phyloP scores from a whole-genome alignment of 2,888 invertebrate genomes.

The Temnothorax rugatulus region DNA sequence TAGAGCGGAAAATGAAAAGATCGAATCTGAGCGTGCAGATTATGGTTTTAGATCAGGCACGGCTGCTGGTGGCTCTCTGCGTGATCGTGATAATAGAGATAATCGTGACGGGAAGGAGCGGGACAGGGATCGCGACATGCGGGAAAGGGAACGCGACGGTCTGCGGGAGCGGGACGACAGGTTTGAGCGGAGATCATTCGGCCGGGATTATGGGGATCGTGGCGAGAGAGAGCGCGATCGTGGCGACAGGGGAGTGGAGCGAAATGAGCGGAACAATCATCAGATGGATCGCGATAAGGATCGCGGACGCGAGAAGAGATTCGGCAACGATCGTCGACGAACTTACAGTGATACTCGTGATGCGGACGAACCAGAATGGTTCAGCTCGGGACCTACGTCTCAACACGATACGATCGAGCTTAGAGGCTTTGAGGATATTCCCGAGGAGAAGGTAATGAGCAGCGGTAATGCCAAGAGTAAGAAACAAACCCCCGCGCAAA shows the following conservation, averaged over 20 bases:
- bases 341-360: conserved; percentile 87
- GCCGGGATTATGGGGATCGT: conserved; percentile 87
- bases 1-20: conserved; percentile 83
- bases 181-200: conserved; percentile 87
- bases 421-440: conserved; percentile 94
- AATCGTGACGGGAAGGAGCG: conserved; percentile 74
- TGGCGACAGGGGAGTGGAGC: conserved; percentile 77
- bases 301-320: conserved; percentile 87
- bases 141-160: conserved; percentile 84
- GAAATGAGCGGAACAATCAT: conserved; percentile 75
- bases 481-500: conserved; percentile 86
- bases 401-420: conserved; percentile 97
- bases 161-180: conserved; percentile 82
- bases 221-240: conserved; percentile 83
- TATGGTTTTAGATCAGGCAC: conserved; percentile 81
- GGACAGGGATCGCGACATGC: conserved; percentile 82
- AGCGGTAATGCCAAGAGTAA: conserved; percentile 79
- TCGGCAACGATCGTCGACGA: conserved; percentile 88
- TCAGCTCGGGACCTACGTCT: conserved; percentile 95
- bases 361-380: conserved; percentile 96
- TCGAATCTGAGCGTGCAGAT: conserved; percentile 83
- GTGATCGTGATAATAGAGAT: conserved; percentile 80
- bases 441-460: conserved; percentile 84
- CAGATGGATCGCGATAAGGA: conserved; percentile 86
- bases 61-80: conserved; percentile 70